phyloP scores from a whole-genome alignment of 35 echinoderm and acorn worm species.

The Hemicentrotus pulcherrimus region DNA sequence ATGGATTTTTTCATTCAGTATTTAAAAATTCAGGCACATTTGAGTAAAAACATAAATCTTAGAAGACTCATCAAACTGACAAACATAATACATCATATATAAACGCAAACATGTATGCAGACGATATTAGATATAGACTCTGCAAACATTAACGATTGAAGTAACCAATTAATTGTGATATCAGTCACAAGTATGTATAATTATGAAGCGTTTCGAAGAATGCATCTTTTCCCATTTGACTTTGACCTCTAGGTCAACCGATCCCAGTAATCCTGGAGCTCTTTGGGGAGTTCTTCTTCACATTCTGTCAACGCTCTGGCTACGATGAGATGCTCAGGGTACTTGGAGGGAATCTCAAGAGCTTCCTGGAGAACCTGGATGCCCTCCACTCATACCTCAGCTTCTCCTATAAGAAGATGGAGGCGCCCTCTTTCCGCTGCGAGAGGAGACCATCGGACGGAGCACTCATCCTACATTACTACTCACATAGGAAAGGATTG shows the following conservation, averaged over 20 bases:
- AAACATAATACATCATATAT: too few species aligned
- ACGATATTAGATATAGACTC: too few species aligned
- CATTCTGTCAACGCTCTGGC: conserved; percentile 89
- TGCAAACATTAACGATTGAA: background rate
- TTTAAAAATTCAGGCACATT: too few species aligned
- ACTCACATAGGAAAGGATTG: conserved; percentile 96
- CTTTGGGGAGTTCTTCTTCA: conserved; percentile 98
- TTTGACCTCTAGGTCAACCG: conserved; percentile 65
- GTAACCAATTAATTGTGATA: background rate
- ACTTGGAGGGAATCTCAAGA: conserved; percentile 84
- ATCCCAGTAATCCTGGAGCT: conserved; percentile 79
- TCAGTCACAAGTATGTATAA: background rate
- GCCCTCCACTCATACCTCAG: conserved; percentile 97
- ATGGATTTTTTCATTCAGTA: too few species aligned
- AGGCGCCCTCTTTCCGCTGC: conserved; percentile 96
- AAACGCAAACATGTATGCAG: background rate
- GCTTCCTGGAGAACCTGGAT: conserved; percentile 96
- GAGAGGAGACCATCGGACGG: conserved; percentile 74
- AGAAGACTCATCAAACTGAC: too few species aligned
- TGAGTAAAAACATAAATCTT: too few species aligned
- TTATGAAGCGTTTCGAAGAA: background rate
- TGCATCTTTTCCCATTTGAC: background rate
- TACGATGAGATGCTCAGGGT: conserved; percentile 98
- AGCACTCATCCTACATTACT: conserved; percentile 93
- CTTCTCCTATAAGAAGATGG: conserved; percentile 98